These are phyloP conservation scores for Agonopterix heracliana DNA, from an alignment of 2,888 invertebrate genomes.

Conservation along the genomic window DNA sequence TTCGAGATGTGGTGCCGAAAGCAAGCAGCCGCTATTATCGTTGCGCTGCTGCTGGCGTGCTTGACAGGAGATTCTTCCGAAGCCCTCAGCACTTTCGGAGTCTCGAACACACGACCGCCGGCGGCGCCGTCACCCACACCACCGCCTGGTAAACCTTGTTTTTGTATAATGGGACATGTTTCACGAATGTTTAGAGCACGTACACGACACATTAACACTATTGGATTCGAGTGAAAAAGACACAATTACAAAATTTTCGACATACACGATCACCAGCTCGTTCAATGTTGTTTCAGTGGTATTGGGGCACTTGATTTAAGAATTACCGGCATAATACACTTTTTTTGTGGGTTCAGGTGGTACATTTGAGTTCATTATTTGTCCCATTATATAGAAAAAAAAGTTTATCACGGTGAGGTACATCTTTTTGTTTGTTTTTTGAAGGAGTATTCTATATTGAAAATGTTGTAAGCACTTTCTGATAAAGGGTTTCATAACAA, in stretches of 20 bases:
- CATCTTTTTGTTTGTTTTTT: too few relatives aligned
- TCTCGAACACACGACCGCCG: slow-evolving; percentile 77
- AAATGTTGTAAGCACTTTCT: too few relatives aligned
- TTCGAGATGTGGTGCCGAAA: slow-evolving; percentile 51
- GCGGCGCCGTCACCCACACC: slow-evolving; percentile 72
- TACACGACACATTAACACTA: not conserved
- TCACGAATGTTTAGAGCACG: slow-evolving; percentile 5
- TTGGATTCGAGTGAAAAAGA: not conserved
- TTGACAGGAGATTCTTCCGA: slow-evolving; percentile 68
- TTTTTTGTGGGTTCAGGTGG: not conserved
- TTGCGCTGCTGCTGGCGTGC: slow-evolving; percentile 48
- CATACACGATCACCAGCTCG: not conserved
- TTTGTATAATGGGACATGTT: slow-evolving; percentile 53
- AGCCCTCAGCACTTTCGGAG: slow-evolving; percentile 82
- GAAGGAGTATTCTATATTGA: too few relatives aligned
- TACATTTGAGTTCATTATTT: slow-evolving; percentile 2
- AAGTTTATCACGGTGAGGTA: slow-evolving; percentile 2
- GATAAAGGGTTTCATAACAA: too few relatives aligned
- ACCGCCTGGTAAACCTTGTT: slow-evolving; percentile 73
- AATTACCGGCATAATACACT: too few relatives aligned
- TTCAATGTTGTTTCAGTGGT: not conserved
- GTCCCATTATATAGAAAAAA: slow-evolving; percentile 34
- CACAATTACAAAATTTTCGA: slow-evolving; percentile 2
- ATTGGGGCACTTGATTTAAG: too few relatives aligned
- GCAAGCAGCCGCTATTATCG: slow-evolving; percentile 46